phyloP scores from a whole-genome alignment of 1,140 invertebrate species.

The Eriocheir sinensis region DNA sequence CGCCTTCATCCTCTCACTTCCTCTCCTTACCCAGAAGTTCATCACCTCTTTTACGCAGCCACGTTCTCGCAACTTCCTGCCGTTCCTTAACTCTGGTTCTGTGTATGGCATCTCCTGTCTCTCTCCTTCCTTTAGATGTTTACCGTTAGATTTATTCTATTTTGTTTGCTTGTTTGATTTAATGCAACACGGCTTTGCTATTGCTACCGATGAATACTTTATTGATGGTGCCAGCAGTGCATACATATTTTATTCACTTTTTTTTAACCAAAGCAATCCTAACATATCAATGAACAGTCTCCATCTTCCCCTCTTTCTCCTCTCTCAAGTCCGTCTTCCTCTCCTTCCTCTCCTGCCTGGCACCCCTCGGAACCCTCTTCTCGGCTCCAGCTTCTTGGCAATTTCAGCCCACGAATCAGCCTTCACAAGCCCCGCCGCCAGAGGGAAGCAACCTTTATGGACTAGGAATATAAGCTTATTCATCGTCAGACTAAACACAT shows the following conservation, averaged over 20 bases:
- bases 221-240: not conserved
- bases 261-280: not conserved
- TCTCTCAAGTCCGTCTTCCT: conserved; percentile 6
- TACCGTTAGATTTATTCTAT: not conserved
- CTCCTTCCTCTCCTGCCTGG: conserved; percentile 13
- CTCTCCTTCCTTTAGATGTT: not conserved
- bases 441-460: conserved; percentile 6
- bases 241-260: not conserved
- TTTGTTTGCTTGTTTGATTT: not conserved
- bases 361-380: not conserved
- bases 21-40: conserved; percentile 33
- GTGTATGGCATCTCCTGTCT: not conserved
- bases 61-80: conserved; percentile 14
- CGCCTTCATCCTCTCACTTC: conserved; percentile 41
- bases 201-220: not conserved
- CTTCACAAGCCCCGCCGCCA: not conserved
- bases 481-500: no score
- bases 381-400: conserved; percentile 28
- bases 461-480: no score
- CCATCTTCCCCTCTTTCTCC: not conserved
- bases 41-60: conserved; percentile 26
- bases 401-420: conserved; percentile 50
- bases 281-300: not conserved
- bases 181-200: not conserved
- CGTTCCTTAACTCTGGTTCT: not conserved